Conservation (phyloP, 2,797 vertebrate species). For the Acanthurus tractus region DNA sequence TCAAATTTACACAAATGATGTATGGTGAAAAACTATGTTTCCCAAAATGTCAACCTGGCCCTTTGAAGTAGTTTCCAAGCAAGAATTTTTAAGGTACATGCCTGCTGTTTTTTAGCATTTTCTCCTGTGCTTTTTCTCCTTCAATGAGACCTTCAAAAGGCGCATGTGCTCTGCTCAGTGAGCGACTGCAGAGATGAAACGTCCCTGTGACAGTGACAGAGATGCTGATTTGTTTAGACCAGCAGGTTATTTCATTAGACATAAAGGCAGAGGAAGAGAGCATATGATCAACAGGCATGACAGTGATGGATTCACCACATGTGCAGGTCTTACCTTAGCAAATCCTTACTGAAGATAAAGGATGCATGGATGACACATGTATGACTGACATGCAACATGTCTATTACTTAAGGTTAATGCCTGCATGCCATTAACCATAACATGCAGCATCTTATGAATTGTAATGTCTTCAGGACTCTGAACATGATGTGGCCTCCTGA, state of each 20-base stretch:
- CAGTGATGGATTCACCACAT: slow-evolving; percentile 75
- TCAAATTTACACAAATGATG: background rate
- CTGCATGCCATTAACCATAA: slow-evolving; percentile 25
- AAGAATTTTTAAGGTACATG: background rate
- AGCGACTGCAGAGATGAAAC: slow-evolving; percentile 34
- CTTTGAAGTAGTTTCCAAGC: background rate
- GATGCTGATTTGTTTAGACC: slow-evolving; percentile 71
- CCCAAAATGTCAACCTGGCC: slow-evolving; percentile 6
- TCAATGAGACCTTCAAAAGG: slow-evolving; percentile 58
- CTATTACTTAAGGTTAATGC: slow-evolving; percentile 38
- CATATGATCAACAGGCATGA: slow-evolving; percentile 63
- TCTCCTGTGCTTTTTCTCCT: slow-evolving; percentile 33
- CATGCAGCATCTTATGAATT: background rate
- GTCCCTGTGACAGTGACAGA: slow-evolving; percentile 70
- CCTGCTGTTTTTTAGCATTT: background rate
- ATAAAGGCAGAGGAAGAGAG: slow-evolving; percentile 55
- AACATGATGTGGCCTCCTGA: background rate
- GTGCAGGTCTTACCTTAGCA: slow-evolving; percentile 47
- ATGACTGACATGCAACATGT: slow-evolving; percentile 40
- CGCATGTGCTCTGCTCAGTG: slow-evolving; percentile 14
- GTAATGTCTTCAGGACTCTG: background rate
- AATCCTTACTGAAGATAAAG: slow-evolving; percentile 53
- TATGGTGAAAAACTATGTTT: background rate
- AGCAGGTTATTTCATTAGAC: slow-evolving; percentile 78
- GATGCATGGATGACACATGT: slow-evolving; percentile 47